phyloP scores from a whole-genome alignment of 2,888 invertebrate species.

The Coenonympha arcania region DNA sequence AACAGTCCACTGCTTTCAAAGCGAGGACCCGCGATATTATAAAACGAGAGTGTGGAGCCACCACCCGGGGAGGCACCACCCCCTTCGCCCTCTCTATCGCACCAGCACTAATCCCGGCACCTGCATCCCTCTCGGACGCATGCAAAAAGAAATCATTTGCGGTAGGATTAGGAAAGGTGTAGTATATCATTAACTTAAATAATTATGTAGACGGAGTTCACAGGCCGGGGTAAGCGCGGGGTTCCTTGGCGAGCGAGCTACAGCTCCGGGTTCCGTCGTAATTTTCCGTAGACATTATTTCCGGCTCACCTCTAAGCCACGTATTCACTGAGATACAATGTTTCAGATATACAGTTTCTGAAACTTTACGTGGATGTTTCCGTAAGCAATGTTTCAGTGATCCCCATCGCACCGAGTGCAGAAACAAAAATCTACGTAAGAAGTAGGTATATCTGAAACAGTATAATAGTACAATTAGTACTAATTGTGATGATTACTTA shows the following conservation, averaged over 20 bases:
- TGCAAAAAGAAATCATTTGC: conserved; percentile 61
- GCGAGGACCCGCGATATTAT: conserved; percentile 45
- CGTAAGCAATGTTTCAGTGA: too few species aligned
- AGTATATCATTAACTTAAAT: conserved; percentile 72
- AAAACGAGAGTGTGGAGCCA: conserved; percentile 34
- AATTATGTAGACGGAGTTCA: conserved; percentile 56
- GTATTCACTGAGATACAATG: too few species aligned
- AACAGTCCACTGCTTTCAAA: conserved; percentile 45
- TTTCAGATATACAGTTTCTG: too few species aligned
- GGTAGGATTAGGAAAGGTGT: conserved; percentile 60
- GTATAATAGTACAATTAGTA: too few species aligned
- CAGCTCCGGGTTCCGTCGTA: too few species aligned
- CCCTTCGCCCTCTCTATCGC: conserved; percentile 33
- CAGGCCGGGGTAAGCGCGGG: conserved; percentile 26
- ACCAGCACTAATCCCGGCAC: conserved; percentile 22
- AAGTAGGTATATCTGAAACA: too few species aligned
- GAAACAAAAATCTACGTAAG: too few species aligned
- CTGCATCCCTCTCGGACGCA: conserved; percentile 36
- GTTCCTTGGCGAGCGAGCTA: not conserved
- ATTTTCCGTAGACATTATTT: too few species aligned
- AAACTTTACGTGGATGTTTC: too few species aligned
- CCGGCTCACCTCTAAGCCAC: too few species aligned
- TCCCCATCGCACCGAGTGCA: too few species aligned
- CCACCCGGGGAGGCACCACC: conserved; percentile 47
- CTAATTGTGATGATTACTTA: too few species aligned